Evolutionary conservation across 2,113 vertebrate genomes (phyloP), one percentile per base, ranked within the genome.

Genomic region (Dipodomys stephensi): DNA sequence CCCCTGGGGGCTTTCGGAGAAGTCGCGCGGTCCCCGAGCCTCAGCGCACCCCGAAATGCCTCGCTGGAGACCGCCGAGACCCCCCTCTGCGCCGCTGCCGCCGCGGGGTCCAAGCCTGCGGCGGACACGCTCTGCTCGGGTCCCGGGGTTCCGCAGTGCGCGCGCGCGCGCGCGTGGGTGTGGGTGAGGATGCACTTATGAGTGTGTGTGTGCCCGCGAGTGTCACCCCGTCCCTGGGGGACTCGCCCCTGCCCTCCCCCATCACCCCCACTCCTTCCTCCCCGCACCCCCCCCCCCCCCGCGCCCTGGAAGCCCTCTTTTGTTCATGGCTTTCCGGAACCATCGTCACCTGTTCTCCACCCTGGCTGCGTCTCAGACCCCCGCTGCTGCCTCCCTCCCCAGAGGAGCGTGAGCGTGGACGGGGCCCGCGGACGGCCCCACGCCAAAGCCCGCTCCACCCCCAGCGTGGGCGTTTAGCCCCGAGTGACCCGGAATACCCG

Each of bases 21-120:
- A 97, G 96, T 95, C 91, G 97, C 90, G 49, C 82, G 35, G 93
- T 95, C 92, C 57, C 90, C 84, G 39, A 0, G 0, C 96, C 95
- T 0, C 0, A 10, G 83, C 13, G 85, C 83, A 19, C 49, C 73
- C 8, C 2, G 10, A 19, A 11, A 25, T 7, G 16, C 67, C 4
- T 0, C 35, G 69, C 79, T 25, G 20, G 44, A 77, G 83, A 39
- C 49, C 39, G 39, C 39, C 39, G 39, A 39, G 39, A 39, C 39
- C 39, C 39, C 69, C 74, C 53, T 44, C 25, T 27, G 44, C 64
- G 39, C 5, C 6, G 39, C 39, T 6, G 39, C 39, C 39, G 87
- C 30, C 0, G 57, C 46, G 23, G 0, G 19, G 76, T 57, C 28
- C 0, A 44, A 28, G 18, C 57, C 82, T 57, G 5, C 27, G 27